Evolutionary conservation across 2,888 invertebrate species (phyloP), one percentile per base, ranked within the genome.

Genomic region (Tanytarsus gracilentus): DNA sequence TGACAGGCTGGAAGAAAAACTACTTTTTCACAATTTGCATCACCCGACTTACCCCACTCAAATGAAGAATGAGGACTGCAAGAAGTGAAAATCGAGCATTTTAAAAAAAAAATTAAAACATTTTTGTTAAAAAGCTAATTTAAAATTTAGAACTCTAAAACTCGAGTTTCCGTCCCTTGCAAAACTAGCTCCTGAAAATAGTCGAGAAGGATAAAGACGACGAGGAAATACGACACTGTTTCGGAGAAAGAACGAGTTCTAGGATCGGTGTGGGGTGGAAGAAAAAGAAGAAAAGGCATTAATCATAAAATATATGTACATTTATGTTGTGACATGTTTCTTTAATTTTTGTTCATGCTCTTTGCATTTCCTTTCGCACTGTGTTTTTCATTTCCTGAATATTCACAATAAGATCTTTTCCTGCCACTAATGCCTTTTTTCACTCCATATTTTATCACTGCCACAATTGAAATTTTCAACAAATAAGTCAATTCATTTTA

Each of bases 261-360:
- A n/a, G n/a, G n/a, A n/a, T n/a, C n/a, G n/a, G n/a, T n/a, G n/a
- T 7, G 36, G 36, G 36, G 40, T 5, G 44, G 11, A 8, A 4
- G 18, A 44, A 33, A 33, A 5, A 26, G 29, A 29, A 40, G 56
- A 56, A 56, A 26, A 29, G 29, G 33, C 56, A 56, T 56, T 56
- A 56, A 56, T 56, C 56, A 56, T 56, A 56, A 36, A 40, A 56
- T 49, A 44, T 56, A 40, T 40, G 44, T 56, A 56, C 56, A 56
- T 56, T 49, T 39, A 56, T 56, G 56, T 56, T 56, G 56, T 56
- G 56, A 56, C 56, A 56, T 56, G 56, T 56, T 56, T 56, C 56
- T 56, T 56, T 36, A 56, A 56, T 56, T 56, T 56, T 53, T 36
- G n/a, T n/a, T n/a, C n/a, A n/a, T n/a, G n/a, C n/a, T n/a, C 36